Conservation (phyloP, 1,140 invertebrate genomes). For the Orius insidiosus region DNA sequence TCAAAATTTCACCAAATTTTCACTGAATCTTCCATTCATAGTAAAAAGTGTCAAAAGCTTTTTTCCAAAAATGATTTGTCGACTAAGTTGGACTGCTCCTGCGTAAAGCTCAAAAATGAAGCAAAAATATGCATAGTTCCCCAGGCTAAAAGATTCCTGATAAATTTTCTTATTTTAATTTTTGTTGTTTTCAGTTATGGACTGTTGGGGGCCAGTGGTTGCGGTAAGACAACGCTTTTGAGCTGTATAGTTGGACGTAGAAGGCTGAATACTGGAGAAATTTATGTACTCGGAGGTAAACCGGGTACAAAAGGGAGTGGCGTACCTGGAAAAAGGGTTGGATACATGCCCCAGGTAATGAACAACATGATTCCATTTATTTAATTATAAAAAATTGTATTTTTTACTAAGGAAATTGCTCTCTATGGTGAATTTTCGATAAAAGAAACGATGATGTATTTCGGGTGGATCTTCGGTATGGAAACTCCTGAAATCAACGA, state of each 20-base stretch:
- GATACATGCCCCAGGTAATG: conserved; percentile 64
- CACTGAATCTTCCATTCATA: too few species aligned
- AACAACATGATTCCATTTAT: background rate
- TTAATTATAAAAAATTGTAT: conserved; percentile 8
- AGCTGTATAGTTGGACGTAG: conserved; percentile 69
- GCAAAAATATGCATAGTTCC: too few species aligned
- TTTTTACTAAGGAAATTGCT: conserved; percentile 57
- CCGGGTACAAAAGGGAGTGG: conserved; percentile 66
- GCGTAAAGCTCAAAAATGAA: too few species aligned
- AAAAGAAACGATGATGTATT: conserved; percentile 76
- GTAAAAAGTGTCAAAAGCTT: too few species aligned
- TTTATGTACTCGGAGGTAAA: conserved; percentile 64
- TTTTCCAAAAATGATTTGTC: too few species aligned
- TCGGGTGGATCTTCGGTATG: conserved; percentile 78
- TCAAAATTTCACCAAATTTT: too few species aligned
- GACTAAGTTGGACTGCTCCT: too few species aligned
- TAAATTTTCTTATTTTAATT: background rate
- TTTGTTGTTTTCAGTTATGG: conserved; percentile 42
- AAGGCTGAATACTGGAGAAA: conserved; percentile 55
- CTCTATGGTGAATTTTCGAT: conserved; percentile 84
- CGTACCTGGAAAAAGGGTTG: conserved; percentile 59
- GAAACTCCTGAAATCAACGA: conserved; percentile 48
- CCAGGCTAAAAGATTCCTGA: too few species aligned
- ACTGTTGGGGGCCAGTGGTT: conserved; percentile 65
- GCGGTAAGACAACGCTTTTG: conserved; percentile 66